Percentiles rank a stretch among this genome's conserved stretches.
These are phyloP conservation scores for Holcopasites calliopsidis DNA, from an alignment of 1,140 invertebrate species.

Conservation along the genomic window DNA sequence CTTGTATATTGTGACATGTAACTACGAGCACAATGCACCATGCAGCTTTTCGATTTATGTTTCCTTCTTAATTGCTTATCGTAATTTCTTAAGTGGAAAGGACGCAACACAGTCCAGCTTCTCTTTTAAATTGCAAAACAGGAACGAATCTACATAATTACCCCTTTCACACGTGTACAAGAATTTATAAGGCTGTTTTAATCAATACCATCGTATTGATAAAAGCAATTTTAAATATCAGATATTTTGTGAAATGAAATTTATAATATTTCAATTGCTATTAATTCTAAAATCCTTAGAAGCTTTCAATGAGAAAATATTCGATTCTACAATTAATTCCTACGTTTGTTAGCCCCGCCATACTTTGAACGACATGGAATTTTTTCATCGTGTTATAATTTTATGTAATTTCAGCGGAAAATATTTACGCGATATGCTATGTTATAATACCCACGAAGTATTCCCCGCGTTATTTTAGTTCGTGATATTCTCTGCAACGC, in stretches of 20 bases:
- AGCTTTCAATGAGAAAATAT: no score
- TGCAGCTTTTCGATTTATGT: constrained; percentile 6
- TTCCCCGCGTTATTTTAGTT: neutral
- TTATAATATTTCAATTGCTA: no score
- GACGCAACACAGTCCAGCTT: neutral
- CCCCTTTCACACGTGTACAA: neutral
- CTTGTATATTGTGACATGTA: neutral
- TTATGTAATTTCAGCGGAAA: neutral
- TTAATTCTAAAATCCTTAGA: no score
- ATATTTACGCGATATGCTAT: constrained; percentile 9
- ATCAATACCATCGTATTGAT: neutral
- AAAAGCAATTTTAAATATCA: no score
- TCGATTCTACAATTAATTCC: no score
- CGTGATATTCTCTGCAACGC: constrained; percentile 15
- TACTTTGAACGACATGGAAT: neutral
- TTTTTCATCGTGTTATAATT: no score
- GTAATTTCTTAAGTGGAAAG: constrained; percentile 19
- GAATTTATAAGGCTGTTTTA: neutral
- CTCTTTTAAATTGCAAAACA: neutral
- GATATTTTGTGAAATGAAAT: no score
- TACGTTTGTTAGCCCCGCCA: no score
- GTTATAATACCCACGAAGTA: constrained; percentile 24
- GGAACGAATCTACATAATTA: neutral
- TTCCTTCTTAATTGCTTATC: constrained; percentile 29
- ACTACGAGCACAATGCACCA: neutral